Base-by-base conservation (phyloP, 1,140 invertebrate species). In the Colletes gigas region DNA sequence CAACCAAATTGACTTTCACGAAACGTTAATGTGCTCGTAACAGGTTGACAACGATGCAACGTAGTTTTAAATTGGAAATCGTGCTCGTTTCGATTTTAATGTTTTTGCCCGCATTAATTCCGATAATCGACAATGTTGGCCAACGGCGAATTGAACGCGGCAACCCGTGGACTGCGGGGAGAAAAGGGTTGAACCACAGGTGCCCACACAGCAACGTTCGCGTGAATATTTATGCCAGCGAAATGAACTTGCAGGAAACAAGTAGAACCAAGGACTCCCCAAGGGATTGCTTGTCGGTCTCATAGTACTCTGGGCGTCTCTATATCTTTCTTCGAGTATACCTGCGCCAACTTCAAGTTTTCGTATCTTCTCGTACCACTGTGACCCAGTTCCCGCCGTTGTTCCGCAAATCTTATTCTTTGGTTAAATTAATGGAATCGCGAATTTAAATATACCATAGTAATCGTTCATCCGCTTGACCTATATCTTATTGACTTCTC, bases 191-290 rank as follows among this genome's bases (percentile, higher is more conserved):
- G n/a, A 17, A 21, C 17, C 21, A 47, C 9, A 74, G 50, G 60
- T 57, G 30, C 19, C 15, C n/a, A 10, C 47, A 19, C 55, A n/a
- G 21, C 17, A 62, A 21, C 50, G 39, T 59, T 30, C 30, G 62
- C 71, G 68, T 77, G 85, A 87, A 88, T 88, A 88, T 88, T 88
- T 87, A 87, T 81, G 77, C 81, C 65, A 62, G 83, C 77, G 65
- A 85, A 87, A 88, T 85, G 78, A 87, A 44, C 68, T 80, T 85
- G 75, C 71, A 81, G 78, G 54, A 85, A 83, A 83, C 59, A 69
- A 83, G 60, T 71, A 81, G 73, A 83, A 87, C 30, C 79, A 81
- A 83, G 69, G 65, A 83, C 81, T 78, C 85, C 85, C 59, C 80
- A 39, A 75, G 86, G 74, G 77, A 87, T 74, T 88, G 77, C 72